Percentiles rank a stretch among this genome's conserved stretches.
phyloP scores from a whole-genome alignment of 1,140 invertebrate genomes.

The Nylanderia fulva region DNA sequence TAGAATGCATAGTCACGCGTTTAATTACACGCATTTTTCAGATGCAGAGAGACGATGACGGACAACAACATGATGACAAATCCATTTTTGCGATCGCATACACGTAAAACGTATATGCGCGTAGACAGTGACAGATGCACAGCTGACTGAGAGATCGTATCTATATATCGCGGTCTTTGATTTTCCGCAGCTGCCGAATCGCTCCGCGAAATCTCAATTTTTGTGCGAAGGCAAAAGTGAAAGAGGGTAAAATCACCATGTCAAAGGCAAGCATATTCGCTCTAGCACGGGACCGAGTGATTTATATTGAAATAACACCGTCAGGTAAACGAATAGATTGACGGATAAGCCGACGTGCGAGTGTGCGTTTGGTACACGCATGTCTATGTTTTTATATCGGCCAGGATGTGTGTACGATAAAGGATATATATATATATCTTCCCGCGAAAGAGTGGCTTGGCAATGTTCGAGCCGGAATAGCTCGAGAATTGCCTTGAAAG shows the following conservation, averaged over 20 bases:
- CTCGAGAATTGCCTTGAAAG: slow-evolving; percentile 50
- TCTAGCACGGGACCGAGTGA: slow-evolving; percentile 32
- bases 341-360: slow-evolving; percentile 52
- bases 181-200: slow-evolving; percentile 54
- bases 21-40: slow-evolving; percentile 21
- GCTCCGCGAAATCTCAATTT: slow-evolving; percentile 57
- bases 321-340: slow-evolving; percentile 63
- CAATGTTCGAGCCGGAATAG: slow-evolving; percentile 52
- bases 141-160: slow-evolving; percentile 17
- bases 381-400: slow-evolving; percentile 5
- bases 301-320: slow-evolving; percentile 68
- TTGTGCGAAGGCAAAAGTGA: slow-evolving; percentile 59
- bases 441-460: slow-evolving; percentile 32
- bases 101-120: background rate
- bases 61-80: slow-evolving; percentile 13
- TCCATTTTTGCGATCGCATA: slow-evolving; percentile 22
- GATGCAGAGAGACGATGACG: slow-evolving; percentile 9
- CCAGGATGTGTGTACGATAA: background rate
- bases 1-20: background rate
- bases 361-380: background rate
- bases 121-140: background rate
- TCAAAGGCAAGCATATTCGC: slow-evolving; percentile 65
- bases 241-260: slow-evolving; percentile 54
- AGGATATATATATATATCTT: slow-evolving; percentile 19
- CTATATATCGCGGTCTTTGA: slow-evolving; percentile 54